A percentile compares a stretch with the other conserved stretches of the same genome.
These are phyloP conservation scores for Hirtodrosophila histrioides DNA, from an alignment of 2,888 invertebrate species.

Conservation along the genomic window DNA sequence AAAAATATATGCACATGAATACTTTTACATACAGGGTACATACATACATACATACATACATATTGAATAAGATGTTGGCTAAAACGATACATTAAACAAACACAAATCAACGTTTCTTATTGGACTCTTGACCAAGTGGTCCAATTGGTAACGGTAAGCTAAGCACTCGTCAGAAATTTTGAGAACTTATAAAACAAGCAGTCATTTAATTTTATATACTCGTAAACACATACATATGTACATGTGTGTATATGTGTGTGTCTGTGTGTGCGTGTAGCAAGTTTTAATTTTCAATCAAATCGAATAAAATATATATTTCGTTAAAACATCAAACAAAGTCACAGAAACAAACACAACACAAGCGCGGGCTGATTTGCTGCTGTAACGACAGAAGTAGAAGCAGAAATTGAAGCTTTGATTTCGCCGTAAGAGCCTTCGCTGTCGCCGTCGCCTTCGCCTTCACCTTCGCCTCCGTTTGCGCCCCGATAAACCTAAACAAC, in stretches of 20 bases:
- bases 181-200: neutral
- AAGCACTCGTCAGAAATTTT: conserved; percentile 3
- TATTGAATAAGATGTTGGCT: too few relatives aligned
- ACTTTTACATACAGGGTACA: conserved; percentile 3
- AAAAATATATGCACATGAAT: conserved; percentile 2
- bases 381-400: conserved; percentile 15
- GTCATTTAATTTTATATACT: neutral
- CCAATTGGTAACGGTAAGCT: conserved; percentile 21
- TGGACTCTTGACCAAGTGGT: conserved; percentile 4
- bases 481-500: conserved; percentile 46
- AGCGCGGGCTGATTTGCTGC: conserved; percentile 15
- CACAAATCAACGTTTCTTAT: conserved; percentile 22
- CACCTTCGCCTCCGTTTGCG: conserved; percentile 16
- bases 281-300: conserved; percentile 63
- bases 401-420: conserved; percentile 41
- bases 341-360: conserved; percentile 18
- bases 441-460: conserved; percentile 8
- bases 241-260: neutral
- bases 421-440: neutral
- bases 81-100: conserved; percentile 3
- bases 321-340: conserved; percentile 71
- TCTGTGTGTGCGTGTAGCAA: conserved; percentile 13
- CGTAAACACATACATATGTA: too few relatives aligned
- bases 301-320: conserved; percentile 59
- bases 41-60: conserved; percentile 4